Evolutionary conservation across 2,797 vertebrate genomes (phyloP), one percentile per base, ranked within the genome.

Genomic region (Falco columbarius): DNA sequence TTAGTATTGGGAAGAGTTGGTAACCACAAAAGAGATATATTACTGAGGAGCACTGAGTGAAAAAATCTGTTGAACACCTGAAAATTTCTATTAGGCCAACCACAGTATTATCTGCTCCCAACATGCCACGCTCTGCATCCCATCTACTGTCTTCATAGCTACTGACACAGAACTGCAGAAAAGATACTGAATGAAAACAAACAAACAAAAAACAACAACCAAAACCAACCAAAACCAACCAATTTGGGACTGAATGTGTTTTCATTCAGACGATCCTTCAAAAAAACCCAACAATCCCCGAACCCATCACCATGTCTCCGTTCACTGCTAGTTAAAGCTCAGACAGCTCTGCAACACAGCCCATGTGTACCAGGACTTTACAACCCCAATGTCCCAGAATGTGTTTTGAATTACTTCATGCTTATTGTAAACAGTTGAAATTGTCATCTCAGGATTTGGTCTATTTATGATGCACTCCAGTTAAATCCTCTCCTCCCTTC

Each of bases 381-480:
- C 83, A 52, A 46, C 23, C 32, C 32, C 0, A 63, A 3, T 3
- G 26, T 52, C 65, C 38, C 80, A 20, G 34, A 70, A 79, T 21
- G 47, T 95, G 96, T 52, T 96, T 90, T 66, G 38, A 90, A 94
- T 96, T 95, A 91, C 54, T 92, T 62, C 14, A 3, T 44, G 49
- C 79, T 95, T 66, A 86, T 72, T 90, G 89, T 96, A 82, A 95
- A 90, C 89, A 88, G 93, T 67, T 76, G 61, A 88, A 79, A 95
- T 90, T 74, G 75, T 95, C 94, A 88, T 81, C 85, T 75, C 84
- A 90, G 90, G 83, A 75, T 89, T 91, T 75, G 92, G 68, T 72
- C 74, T 83, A 38, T 91, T 93, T 76, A 82, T 65, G 87, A 83
- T 79, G 54, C 61, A 40, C 42, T 66, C 75, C 81, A 95, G 77